These are phyloP conservation scores for Sebastolobus alascanus DNA, from an alignment of 2,797 vertebrate genomes.

Conservation along the genomic window DNA sequence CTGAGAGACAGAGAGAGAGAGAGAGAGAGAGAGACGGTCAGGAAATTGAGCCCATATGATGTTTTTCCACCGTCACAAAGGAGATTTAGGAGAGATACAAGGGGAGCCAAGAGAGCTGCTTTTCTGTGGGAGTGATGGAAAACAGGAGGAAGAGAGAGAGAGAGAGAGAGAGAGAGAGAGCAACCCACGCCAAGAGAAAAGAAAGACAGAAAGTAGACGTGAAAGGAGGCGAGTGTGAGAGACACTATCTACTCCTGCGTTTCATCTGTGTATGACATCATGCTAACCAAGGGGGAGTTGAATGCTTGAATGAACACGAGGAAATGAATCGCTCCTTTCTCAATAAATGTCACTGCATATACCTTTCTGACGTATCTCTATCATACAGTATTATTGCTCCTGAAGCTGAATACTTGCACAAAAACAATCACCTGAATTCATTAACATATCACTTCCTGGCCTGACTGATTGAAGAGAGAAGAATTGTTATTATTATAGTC, in stretches of 20 bases:
- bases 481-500: neutral
- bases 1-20: constrained; percentile 60
- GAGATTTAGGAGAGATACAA: constrained; percentile 83
- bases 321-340: constrained; percentile 35
- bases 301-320: constrained; percentile 54
- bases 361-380: constrained; percentile 24
- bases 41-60: constrained; percentile 89
- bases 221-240: constrained; percentile 60
- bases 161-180: constrained; percentile 56
- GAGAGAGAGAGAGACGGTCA: constrained; percentile 74
- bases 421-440: constrained; percentile 18
- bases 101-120: constrained; percentile 76
- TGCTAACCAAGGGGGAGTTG: constrained; percentile 16
- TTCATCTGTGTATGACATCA: constrained; percentile 66
- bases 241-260: constrained; percentile 63
- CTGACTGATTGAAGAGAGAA: neutral
- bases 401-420: constrained; percentile 9
- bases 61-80: constrained; percentile 85
- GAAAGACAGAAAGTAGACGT: constrained; percentile 41
- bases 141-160: constrained; percentile 76
- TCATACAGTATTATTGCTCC: constrained; percentile 9
- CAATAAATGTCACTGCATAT: constrained; percentile 38
- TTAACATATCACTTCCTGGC: neutral
- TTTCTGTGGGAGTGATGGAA: constrained; percentile 84
- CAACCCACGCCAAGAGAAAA: constrained; percentile 63